Conservation (phyloP, 1,140 invertebrate species). For the Tetragnatha versicolor region DNA sequence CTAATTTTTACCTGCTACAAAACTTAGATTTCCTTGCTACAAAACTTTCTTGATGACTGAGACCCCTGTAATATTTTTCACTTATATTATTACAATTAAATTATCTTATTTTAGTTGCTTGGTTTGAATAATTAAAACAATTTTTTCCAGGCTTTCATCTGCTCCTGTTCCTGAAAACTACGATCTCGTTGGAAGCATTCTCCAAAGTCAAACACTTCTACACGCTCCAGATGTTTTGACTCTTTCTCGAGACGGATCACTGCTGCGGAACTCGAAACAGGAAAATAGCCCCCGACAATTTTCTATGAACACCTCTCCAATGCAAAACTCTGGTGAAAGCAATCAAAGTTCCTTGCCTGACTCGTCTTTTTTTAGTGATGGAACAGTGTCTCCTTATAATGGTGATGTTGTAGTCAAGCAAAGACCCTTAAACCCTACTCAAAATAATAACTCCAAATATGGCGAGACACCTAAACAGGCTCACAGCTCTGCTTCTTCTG, state of each 20-base stretch:
- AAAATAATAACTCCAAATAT: constrained; percentile 17
- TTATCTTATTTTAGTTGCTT: too few relatives aligned
- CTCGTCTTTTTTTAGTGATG: constrained; percentile 17
- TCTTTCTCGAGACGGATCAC: constrained; percentile 11
- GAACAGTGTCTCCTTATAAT: neutral
- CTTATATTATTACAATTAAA: too few relatives aligned
- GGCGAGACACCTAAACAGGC: constrained; percentile 15
- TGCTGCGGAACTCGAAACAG: constrained; percentile 9
- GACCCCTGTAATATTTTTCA: too few relatives aligned
- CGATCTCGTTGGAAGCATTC: constrained; percentile 44
- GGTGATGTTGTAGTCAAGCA: neutral
- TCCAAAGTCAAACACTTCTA: constrained; percentile 39
- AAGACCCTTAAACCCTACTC: constrained; percentile 34
- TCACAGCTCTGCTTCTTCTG: constrained; percentile 31
- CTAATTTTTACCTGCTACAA: too few relatives aligned
- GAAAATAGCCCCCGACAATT: neutral
- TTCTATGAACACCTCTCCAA: neutral
- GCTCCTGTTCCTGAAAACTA: constrained; percentile 20
- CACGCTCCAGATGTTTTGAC: constrained; percentile 40
- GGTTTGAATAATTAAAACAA: neutral
- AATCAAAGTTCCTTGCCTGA: constrained; percentile 20
- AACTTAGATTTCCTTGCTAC: too few relatives aligned
- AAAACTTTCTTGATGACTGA: too few relatives aligned
- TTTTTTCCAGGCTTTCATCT: constrained; percentile 20
- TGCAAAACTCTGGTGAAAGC: neutral